phyloP scores from a whole-genome alignment of 2,797 vertebrate genomes.

The Clarias fuscus region DNA sequence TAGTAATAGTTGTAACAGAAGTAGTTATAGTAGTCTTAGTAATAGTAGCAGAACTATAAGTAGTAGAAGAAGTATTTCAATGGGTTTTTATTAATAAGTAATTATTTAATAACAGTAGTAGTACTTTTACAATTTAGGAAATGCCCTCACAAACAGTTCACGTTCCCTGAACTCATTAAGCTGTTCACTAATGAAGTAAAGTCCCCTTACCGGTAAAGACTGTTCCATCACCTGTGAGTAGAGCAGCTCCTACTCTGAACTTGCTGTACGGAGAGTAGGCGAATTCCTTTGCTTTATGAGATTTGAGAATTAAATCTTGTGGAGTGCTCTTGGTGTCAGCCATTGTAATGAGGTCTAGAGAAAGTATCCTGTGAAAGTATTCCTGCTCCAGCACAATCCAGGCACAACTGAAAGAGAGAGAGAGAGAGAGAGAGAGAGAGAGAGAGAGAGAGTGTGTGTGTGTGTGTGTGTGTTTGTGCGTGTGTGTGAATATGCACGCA shows the following conservation, averaged over 20 bases:
- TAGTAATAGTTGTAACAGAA: background rate
- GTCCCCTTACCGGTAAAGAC: conserved; percentile 76
- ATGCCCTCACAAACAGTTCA: background rate
- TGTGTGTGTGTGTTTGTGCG: conserved; percentile 11
- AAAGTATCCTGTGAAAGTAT: background rate
- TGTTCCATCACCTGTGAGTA: conserved; percentile 71
- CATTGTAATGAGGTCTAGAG: background rate
- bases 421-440: background rate
- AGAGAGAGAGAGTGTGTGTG: background rate
- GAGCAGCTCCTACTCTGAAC: conserved; percentile 81
- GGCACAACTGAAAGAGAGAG: conserved; percentile 13
- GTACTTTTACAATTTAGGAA: background rate
- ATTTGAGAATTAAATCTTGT: conserved; percentile 59
- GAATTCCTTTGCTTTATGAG: conserved; percentile 70
- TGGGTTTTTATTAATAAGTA: no score
- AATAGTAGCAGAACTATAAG: background rate
- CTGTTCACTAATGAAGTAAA: background rate
- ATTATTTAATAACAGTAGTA: no score
- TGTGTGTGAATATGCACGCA: background rate
- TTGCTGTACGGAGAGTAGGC: conserved; percentile 83
- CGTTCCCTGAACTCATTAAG: background rate
- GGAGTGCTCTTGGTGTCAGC: background rate
- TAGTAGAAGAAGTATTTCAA: background rate
- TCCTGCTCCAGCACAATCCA: background rate
- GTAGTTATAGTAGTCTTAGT: background rate